Conservation (phyloP, 2,797 vertebrate genomes). For the Geotrypetes seraphini region DNA sequence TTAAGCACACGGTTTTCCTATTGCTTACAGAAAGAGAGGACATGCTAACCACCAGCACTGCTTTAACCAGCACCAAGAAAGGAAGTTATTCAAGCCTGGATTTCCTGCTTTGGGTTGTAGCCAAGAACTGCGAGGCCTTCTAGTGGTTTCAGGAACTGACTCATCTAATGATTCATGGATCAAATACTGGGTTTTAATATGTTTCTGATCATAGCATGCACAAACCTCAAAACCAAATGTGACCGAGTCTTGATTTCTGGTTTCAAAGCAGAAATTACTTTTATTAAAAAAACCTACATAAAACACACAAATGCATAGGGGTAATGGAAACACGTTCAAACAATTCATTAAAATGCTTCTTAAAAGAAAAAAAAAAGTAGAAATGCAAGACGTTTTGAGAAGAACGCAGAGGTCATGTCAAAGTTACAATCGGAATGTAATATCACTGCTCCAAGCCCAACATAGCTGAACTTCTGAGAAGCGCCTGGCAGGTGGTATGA, state of each 20-base stretch:
- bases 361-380: too few relatives aligned
- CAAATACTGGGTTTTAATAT: slow-evolving; percentile 75
- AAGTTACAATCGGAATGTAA: slow-evolving; percentile 7
- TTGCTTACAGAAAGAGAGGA: slow-evolving; percentile 65
- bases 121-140: slow-evolving; percentile 83
- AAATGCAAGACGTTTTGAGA: neutral
- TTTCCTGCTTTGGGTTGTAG: slow-evolving; percentile 86
- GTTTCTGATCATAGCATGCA: slow-evolving; percentile 61
- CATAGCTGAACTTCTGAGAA: slow-evolving; percentile 11
- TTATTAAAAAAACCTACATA: slow-evolving; percentile 4
- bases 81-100: slow-evolving; percentile 94
- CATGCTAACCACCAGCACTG: slow-evolving; percentile 60
- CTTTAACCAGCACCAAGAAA: slow-evolving; percentile 71
- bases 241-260: slow-evolving; percentile 26
- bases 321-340: too few relatives aligned
- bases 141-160: slow-evolving; percentile 93
- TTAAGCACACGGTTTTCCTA: slow-evolving; percentile 67
- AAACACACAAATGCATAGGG: slow-evolving; percentile 2
- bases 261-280: slow-evolving; percentile 23
- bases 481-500: slow-evolving; percentile 25
- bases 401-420: neutral
- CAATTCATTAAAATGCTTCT: too few relatives aligned
- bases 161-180: slow-evolving; percentile 87
- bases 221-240: slow-evolving; percentile 44
- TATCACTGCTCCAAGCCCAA: slow-evolving; percentile 2